phyloP scores from a whole-genome alignment of 2,797 vertebrate genomes.

The Sorex maritimensis region DNA sequence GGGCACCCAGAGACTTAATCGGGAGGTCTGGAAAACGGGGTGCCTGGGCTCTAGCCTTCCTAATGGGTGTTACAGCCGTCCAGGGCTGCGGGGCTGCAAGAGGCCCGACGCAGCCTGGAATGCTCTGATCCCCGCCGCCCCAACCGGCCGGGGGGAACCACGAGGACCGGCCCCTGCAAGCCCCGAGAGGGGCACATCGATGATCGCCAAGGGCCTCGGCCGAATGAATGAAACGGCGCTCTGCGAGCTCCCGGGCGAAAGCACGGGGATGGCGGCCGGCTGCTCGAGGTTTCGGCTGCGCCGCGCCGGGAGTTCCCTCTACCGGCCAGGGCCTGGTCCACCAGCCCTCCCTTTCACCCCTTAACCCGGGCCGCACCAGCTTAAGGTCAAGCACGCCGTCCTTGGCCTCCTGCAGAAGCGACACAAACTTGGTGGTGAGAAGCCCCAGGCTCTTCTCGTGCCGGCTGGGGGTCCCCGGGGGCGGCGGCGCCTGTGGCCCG shows the following conservation, averaged over 20 bases:
- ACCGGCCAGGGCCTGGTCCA: constrained; percentile 50
- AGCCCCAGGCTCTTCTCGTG: constrained; percentile 98
- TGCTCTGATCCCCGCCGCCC: constrained; percentile 17
- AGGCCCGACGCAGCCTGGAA: not conserved
- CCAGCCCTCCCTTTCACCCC: constrained; percentile 1
- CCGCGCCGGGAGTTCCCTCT: constrained; percentile 59
- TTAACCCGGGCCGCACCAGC: constrained; percentile 91
- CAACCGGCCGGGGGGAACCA: constrained; percentile 33
- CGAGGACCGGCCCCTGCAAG: constrained; percentile 74
- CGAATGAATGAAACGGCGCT: constrained; percentile 75
- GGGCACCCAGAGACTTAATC: not conserved
- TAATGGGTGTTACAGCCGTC: constrained; percentile 26
- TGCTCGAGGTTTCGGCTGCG: not conserved
- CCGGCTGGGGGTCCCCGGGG: constrained; percentile 95
- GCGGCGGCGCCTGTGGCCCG: constrained; percentile 92
- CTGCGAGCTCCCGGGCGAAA: constrained; percentile 29
- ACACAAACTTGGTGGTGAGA: constrained; percentile 98
- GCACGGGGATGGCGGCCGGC: constrained; percentile 16
- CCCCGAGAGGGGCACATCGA: constrained; percentile 13
- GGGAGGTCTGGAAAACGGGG: not conserved
- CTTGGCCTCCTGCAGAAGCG: constrained; percentile 97
- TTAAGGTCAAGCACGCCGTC: constrained; percentile 98
- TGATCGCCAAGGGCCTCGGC: constrained; percentile 3
- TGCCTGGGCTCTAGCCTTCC: not conserved
- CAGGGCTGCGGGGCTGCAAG: not conserved